Evolutionary conservation across 2,888 invertebrate species (phyloP), one percentile per base, ranked within the genome.

Genomic region (Rhaphigaster nebulosa): DNA sequence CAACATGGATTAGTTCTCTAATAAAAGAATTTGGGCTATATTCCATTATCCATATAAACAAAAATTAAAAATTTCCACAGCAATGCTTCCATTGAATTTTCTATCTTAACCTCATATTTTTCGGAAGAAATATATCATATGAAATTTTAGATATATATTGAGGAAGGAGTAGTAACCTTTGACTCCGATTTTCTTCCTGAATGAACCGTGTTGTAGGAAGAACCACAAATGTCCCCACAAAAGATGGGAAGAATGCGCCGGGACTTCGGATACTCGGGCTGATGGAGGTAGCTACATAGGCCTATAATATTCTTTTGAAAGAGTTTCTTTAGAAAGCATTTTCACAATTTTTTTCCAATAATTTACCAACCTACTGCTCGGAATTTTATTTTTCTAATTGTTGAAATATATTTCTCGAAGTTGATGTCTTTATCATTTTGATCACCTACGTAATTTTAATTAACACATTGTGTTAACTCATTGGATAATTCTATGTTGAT

Each of bases 171-270:
- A 5, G 26, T 29, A 29, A 18, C 65, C 65, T 65, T 65, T 65
- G 65, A n/a, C 65, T 65, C 65, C 65, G n/a, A 65, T 65, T 65
- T 65, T 65, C 65, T 8, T 65, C 65, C 15, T 65, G 29, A 29
- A 29, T 65, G 65, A 65, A 13, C 65, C 15, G 5, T 29, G 29
- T 15, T 65, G 13, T 29, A 65, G 13, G 65, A 65, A 65, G 65
- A 65, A 65, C 65, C 65, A 65, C 65, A 65, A 65, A 65, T 65
- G 65, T 29, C 29, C 12, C 65, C 65, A 65, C 65, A 65, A 65
- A n/a, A 65, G 65, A 65, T 29, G 26, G 60, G 60, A 60, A 60
- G 60, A 60, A 60, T 60, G 60, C n/a, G 26, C 20, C 10, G n/a
- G 65, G 29, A 29, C 65, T 65, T 65, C 3, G 65, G 60, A n/a